Base-by-base conservation (phyloP, 2,888 invertebrate genomes). In the Ptilodon capucinus region DNA sequence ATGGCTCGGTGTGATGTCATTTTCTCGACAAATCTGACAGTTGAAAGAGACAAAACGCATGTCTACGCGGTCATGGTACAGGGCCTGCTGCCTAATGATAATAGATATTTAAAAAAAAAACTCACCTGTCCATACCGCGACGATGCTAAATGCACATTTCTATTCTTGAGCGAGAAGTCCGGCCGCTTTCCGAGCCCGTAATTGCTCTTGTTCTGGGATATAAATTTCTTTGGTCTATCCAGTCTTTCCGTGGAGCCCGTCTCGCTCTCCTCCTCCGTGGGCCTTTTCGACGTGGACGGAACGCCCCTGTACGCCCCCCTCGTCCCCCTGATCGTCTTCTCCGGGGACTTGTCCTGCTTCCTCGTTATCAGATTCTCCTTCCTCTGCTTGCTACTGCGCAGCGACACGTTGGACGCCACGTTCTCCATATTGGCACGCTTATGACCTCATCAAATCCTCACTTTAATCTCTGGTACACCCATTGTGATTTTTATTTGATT, bases 41-140 rank as follows among this genome's bases (percentile, higher is more conserved):
- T n/a, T n/a, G n/a, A n/a, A n/a, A n/a, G n/a, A n/a, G n/a, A n/a
- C n/a, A n/a, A n/a, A n/a, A n/a, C n/a, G n/a, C n/a, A n/a, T n/a
- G n/a, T n/a, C n/a, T n/a, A n/a, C n/a, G n/a, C n/a, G n/a, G n/a
- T n/a, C n/a, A n/a, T n/a, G n/a, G n/a, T n/a, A n/a, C n/a, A n/a
- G n/a, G n/a, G n/a, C n/a, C n/a, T n/a, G n/a, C n/a, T n/a, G n/a
- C n/a, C n/a, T n/a, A n/a, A n/a, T n/a, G n/a, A n/a, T n/a, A n/a
- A n/a, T n/a, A n/a, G n/a, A n/a, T n/a, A n/a, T n/a, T n/a, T n/a
- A n/a, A 28, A n/a, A n/a, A 3, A 11, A n/a, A n/a, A 11, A 76
- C 89, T 86, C 72, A 91, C 91, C 89, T 91, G 91, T 52, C 91
- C 88, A 86, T 91, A 91, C 42, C 91, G 80, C 36, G 90, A 88